A percentile compares a stretch with the other conserved stretches of the same genome.
phyloP scores from a whole-genome alignment of 2,797 vertebrate genomes.

The Bovichtus diacanthus region DNA sequence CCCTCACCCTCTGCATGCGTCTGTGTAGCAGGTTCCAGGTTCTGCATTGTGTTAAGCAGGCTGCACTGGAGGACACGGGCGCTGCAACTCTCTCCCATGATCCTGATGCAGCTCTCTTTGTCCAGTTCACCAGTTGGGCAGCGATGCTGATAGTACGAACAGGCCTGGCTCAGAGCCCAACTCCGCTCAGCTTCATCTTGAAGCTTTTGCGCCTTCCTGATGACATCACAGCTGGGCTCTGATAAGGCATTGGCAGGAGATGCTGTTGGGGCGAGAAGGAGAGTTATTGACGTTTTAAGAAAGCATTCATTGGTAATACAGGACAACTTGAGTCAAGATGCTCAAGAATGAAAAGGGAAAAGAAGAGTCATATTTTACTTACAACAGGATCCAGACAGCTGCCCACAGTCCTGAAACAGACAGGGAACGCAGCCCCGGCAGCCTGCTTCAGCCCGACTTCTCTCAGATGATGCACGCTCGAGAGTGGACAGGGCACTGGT shows the following conservation, averaged over 20 bases:
- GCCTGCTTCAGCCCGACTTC: constrained; percentile 76
- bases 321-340: not conserved
- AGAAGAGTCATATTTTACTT: constrained; percentile 40
- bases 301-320: not conserved
- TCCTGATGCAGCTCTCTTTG: constrained; percentile 80
- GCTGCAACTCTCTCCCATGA: constrained; percentile 89
- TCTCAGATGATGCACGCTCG: constrained; percentile 83
- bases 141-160: constrained; percentile 87
- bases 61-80: constrained; percentile 87
- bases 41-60: constrained; percentile 85
- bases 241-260: constrained; percentile 64
- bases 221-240: constrained; percentile 88
- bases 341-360: not conserved
- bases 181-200: constrained; percentile 84
- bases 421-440: constrained; percentile 88
- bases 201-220: constrained; percentile 84
- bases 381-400: constrained; percentile 82
- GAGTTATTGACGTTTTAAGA: not conserved
- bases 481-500: constrained; percentile 87
- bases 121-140: constrained; percentile 77
- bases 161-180: constrained; percentile 89
- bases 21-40: constrained; percentile 82
- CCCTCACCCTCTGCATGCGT: constrained; percentile 80
- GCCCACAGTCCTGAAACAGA: constrained; percentile 89
- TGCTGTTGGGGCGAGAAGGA: constrained; percentile 47